These are phyloP conservation scores for Mustela nigripes DNA, from an alignment of 2,113 vertebrate genomes.

Conservation along the genomic window DNA sequence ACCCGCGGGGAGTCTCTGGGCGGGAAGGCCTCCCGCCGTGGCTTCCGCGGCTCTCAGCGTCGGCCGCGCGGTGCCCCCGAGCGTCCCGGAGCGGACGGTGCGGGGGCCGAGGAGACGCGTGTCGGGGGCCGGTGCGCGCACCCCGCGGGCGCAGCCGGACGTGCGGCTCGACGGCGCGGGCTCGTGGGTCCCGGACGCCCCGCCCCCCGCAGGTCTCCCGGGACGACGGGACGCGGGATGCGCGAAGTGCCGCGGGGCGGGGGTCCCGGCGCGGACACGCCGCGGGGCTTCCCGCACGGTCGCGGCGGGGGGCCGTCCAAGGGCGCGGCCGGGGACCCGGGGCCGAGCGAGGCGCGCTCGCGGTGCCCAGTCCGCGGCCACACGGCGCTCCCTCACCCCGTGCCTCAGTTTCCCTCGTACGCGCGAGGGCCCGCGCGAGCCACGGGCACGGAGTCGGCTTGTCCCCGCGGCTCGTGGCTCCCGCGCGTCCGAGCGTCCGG, in stretches of 20 bases:
- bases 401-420: background rate
- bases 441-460: background rate
- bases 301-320: background rate
- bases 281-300: accelerated
- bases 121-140: too few species aligned
- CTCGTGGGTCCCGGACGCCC: accelerated
- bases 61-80: background rate
- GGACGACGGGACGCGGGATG: background rate
- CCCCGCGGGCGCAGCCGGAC: background rate
- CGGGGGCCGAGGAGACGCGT: background rate
- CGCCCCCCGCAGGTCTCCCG: background rate
- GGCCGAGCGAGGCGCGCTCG: background rate
- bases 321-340: accelerated
- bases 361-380: accelerated
- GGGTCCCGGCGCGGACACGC: background rate
- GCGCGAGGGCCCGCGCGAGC: background rate
- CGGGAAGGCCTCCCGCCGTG: background rate
- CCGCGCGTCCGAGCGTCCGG: background rate
- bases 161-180: accelerated
- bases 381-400: too few species aligned
- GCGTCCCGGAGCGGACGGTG: background rate
- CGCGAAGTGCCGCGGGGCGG: background rate
- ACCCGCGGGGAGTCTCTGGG: background rate
- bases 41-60: background rate
- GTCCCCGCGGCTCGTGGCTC: background rate